phyloP scores from a whole-genome alignment of 2,113 vertebrate species.

The human (Homo sapiens) region GRCh38 chr2:149775001-149775500 shows the following conservation, averaged over 20 bases:
- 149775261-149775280: neutral
- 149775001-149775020: neutral
- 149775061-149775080: neutral
- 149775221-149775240: neutral
- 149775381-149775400: neutral
- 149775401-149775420: neutral
- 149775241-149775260: neutral
- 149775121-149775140: neutral
- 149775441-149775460: neutral
- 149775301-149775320: neutral
- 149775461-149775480: neutral
- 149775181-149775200: neutral
- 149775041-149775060: neutral
- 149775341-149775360: neutral
- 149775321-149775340: neutral
- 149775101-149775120: neutral
- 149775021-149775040: neutral
- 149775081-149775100: neutral
- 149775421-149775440: neutral
- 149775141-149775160: neutral
- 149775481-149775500: neutral
- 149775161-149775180: neutral
- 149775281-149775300: neutral
- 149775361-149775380: neutral
- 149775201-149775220: neutral